Evolutionary conservation across 2,888 invertebrate genomes (phyloP).

Genomic region (Drosophila stalkeri): DNA sequence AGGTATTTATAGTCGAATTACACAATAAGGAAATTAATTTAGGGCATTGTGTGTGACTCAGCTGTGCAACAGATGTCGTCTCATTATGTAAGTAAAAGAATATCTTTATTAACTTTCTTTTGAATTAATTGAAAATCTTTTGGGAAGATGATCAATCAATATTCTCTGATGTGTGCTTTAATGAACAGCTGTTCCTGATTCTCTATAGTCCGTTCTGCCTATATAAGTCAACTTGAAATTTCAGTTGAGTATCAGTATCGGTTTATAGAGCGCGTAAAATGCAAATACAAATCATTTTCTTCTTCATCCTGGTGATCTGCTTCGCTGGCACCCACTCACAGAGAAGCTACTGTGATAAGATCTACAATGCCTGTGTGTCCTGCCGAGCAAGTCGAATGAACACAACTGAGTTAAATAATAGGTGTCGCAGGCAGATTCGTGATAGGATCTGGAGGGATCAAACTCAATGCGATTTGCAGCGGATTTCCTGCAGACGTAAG

Average conservation of each 20-base stretch:
- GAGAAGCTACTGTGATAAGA: conserved; percentile 21
- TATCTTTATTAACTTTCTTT: not conserved
- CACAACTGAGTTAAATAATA: conserved; percentile 22
- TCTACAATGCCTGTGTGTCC: conserved; percentile 29
- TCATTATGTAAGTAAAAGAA: not conserved
- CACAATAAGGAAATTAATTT: conserved; percentile 6
- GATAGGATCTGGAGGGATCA: conserved; percentile 39
- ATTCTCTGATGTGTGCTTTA: not conserved
- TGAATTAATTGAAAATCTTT: not conserved
- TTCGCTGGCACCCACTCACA: conserved; percentile 22
- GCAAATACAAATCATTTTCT: conserved; percentile 30
- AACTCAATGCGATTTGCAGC: conserved; percentile 38
- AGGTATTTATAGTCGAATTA: conserved; percentile 38
- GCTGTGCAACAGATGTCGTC: conserved; percentile 18
- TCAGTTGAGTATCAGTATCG: conserved; percentile 19
- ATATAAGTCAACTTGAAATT: conserved; percentile 26
- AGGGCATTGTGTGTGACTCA: conserved; percentile 17
- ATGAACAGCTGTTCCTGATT: conserved; percentile 22
- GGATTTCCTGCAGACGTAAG: conserved; percentile 49
- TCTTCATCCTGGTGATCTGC: conserved; percentile 28
- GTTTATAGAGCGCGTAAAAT: conserved; percentile 23
- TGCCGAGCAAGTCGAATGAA: not conserved
- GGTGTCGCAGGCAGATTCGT: conserved; percentile 17
- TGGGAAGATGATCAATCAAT: not conserved
- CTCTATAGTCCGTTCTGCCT: conserved; percentile 8